A percentile compares a stretch with the other conserved stretches of the same genome.
Evolutionary conservation across 2,113 vertebrate genomes (phyloP).

Genomic region (Gobio gobio): DNA sequence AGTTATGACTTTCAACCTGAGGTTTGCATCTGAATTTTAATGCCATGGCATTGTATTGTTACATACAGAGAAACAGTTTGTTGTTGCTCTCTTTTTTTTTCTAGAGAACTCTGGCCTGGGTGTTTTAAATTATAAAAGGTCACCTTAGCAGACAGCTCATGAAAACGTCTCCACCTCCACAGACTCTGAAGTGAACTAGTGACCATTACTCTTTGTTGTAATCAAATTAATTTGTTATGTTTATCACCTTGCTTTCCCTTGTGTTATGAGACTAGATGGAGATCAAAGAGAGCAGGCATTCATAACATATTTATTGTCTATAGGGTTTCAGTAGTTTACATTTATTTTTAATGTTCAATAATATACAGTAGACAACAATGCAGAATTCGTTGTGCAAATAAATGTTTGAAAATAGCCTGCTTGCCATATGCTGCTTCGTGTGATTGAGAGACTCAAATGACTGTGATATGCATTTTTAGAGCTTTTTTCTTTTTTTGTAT

Average conservation of each 20-base stretch:
- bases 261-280: background rate
- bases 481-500: no score
- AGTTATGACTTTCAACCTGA: constrained; percentile 39
- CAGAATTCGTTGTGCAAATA: no score
- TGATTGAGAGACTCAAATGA: no score
- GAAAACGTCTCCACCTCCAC: background rate
- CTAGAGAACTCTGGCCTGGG: background rate
- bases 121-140: background rate
- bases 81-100: background rate
- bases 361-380: no score
- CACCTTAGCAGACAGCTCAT: background rate
- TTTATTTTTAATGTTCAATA: background rate
- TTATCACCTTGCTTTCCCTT: background rate
- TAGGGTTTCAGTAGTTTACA: background rate
- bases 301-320: background rate
- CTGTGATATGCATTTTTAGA: no score
- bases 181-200: background rate
- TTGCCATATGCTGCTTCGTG: no score
- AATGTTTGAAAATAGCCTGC: no score
- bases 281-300: background rate
- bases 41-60: background rate
- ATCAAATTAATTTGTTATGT: background rate
- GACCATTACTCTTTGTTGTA: background rate
- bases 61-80: background rate
- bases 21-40: constrained; percentile 44